phyloP scores from a whole-genome alignment of 2,888 invertebrate genomes.

The Rotaria macrura region DNA sequence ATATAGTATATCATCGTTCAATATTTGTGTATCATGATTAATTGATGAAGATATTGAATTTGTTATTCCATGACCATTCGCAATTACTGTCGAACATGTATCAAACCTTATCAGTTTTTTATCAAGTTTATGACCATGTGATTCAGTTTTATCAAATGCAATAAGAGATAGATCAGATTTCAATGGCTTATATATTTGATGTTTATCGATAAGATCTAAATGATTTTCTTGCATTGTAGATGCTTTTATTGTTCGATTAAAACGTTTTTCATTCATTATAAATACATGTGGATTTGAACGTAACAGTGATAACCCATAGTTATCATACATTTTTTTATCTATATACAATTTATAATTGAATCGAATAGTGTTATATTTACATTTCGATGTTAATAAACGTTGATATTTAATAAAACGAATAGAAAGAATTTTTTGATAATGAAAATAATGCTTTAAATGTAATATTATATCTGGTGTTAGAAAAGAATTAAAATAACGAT shows the following conservation, averaged over 20 bases:
- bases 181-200: background rate
- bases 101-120: background rate
- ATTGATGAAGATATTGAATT: background rate
- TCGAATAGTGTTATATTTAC: background rate
- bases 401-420: background rate
- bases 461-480: background rate
- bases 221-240: background rate
- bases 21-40: background rate
- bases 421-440: background rate
- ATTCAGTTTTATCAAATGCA: too few species aligned
- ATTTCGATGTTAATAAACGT: background rate
- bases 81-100: background rate
- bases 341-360: background rate
- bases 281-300: background rate
- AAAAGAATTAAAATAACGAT: background rate
- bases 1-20: background rate
- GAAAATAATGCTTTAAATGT: background rate
- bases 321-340: background rate
- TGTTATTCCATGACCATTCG: background rate
- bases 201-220: background rate
- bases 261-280: background rate
- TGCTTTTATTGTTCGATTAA: background rate
- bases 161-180: background rate
- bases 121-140: background rate
- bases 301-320: background rate